Percentiles rank a stretch among this genome's conserved stretches.
phyloP scores from a whole-genome alignment of 2,797 vertebrate genomes.

The Neoniphon sammara region DNA sequence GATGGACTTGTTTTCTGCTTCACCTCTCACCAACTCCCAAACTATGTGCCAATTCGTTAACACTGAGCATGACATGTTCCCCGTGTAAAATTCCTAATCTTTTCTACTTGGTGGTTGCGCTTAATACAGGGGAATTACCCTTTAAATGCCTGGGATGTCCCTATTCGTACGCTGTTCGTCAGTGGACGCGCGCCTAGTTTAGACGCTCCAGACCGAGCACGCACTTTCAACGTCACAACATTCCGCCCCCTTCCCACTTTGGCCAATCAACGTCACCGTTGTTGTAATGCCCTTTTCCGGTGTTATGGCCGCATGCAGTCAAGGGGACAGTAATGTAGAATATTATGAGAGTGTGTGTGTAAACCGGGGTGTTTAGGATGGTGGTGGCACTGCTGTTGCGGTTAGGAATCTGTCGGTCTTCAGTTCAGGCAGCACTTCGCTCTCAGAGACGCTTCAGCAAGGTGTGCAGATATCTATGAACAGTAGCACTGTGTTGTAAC shows the following conservation, averaged over 20 bases:
- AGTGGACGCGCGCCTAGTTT: slow-evolving; percentile 31
- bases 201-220: slow-evolving; percentile 52
- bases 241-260: slow-evolving; percentile 7
- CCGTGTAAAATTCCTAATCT: neutral
- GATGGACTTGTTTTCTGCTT: slow-evolving; percentile 10
- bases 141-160: neutral
- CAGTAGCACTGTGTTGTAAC: too few relatives aligned
- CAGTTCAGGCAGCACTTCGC: slow-evolving; percentile 34
- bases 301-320: slow-evolving; percentile 78
- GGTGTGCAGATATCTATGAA: slow-evolving; percentile 63
- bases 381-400: slow-evolving; percentile 54
- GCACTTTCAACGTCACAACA: slow-evolving; percentile 36
- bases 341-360: slow-evolving; percentile 1
- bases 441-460: slow-evolving; percentile 77
- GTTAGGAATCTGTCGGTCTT: slow-evolving; percentile 40
- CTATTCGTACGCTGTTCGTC: neutral
- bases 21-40: neutral
- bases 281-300: slow-evolving; percentile 70
- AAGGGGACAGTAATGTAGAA: slow-evolving; percentile 38
- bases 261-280: slow-evolving; percentile 50
- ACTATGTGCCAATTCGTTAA: neutral
- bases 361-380: slow-evolving; percentile 58
- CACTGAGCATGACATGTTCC: neutral
- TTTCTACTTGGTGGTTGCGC: too few relatives aligned
- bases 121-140: neutral